Evolutionary conservation across 2,113 vertebrate genomes (phyloP).

Genomic region (Anhinga anhinga): DNA sequence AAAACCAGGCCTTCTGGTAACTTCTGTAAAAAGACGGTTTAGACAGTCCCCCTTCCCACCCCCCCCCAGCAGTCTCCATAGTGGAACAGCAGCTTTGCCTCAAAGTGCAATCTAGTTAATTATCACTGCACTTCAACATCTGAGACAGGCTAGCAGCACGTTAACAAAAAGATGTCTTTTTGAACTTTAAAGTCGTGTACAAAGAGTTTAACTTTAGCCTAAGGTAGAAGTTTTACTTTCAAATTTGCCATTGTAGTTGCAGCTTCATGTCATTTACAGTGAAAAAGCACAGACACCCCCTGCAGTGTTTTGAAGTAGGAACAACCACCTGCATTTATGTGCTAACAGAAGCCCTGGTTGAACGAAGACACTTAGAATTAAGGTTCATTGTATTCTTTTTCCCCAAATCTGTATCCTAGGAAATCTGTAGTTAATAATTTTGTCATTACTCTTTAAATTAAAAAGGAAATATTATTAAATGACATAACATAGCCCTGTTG

Average conservation of each 20-base stretch:
- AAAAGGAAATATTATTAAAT: not conserved
- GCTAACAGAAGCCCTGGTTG: slow-evolving; percentile 62
- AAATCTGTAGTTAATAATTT: not conserved
- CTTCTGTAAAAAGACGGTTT: not conserved
- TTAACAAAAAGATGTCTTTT: slow-evolving; percentile 10
- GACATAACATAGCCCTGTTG: not conserved
- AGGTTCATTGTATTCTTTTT: not conserved
- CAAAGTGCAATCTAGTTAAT: slow-evolving; percentile 31
- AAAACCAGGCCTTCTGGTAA: slow-evolving; percentile 68
- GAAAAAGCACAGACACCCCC: not conserved
- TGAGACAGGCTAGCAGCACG: not conserved
- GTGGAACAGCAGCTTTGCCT: not conserved
- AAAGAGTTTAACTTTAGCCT: slow-evolving; percentile 58
- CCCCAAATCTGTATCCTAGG: not conserved
- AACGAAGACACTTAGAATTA: not conserved
- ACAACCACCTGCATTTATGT: slow-evolving; percentile 3
- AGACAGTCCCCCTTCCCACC: not conserved
- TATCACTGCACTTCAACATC: slow-evolving; percentile 16
- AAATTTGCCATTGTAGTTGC: slow-evolving; percentile 20
- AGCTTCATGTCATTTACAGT: not conserved
- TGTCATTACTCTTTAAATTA: not conserved
- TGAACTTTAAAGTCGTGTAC: slow-evolving; percentile 16
- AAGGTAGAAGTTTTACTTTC: slow-evolving; percentile 41
- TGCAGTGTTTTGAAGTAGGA: slow-evolving; percentile 13
- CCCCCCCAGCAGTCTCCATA: not conserved